phyloP scores from a whole-genome alignment of 2,113 vertebrate genomes.

The Chaetops frenatus region DNA sequence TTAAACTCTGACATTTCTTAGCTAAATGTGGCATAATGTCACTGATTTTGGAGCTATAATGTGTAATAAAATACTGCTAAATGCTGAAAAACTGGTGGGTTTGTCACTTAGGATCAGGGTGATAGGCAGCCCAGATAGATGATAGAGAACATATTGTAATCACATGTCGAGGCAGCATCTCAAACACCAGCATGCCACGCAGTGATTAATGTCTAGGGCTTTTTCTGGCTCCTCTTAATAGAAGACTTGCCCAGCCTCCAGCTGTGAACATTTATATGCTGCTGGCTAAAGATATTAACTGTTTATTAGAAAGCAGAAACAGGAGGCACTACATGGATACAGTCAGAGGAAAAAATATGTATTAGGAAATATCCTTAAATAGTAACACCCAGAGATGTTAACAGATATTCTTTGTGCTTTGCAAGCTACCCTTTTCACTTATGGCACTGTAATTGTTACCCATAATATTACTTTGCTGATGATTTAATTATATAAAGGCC shows the following conservation, averaged over 20 bases:
- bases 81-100: neutral
- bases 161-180: neutral
- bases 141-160: neutral
- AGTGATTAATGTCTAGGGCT: slow-evolving; percentile 34
- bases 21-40: neutral
- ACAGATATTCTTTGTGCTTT: neutral
- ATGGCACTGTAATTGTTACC: neutral
- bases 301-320: neutral
- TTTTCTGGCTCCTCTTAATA: slow-evolving; percentile 25
- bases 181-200: slow-evolving; percentile 25
- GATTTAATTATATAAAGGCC: neutral
- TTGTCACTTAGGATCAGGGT: neutral
- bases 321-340: neutral
- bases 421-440: neutral
- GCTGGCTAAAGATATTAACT: neutral
- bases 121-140: neutral
- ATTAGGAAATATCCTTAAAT: neutral
- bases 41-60: neutral
- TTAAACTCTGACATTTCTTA: neutral
- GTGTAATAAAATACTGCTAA: neutral
- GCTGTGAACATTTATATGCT: neutral
- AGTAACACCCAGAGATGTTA: neutral
- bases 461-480: neutral
- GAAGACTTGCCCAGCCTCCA: neutral
- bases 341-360: neutral